phyloP scores from a whole-genome alignment of 2,113 vertebrate genomes.

The Neodontobutis hainanensis region DNA sequence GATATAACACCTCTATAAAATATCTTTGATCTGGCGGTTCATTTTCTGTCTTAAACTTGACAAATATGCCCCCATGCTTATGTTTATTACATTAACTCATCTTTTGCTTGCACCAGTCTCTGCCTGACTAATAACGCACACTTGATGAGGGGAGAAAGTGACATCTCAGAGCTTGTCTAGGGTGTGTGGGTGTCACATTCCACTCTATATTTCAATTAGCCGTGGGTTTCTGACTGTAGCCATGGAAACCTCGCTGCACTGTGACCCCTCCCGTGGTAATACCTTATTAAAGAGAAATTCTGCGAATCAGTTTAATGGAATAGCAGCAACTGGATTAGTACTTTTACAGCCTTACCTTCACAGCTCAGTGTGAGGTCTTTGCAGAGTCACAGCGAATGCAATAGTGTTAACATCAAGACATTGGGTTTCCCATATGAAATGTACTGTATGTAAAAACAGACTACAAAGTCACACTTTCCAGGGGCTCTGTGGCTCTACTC shows the following conservation, averaged over 20 bases:
- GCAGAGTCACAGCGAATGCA: constrained; percentile 24
- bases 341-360: constrained; percentile 61
- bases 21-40: constrained; percentile 26
- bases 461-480: no score
- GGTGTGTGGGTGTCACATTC: constrained; percentile 55
- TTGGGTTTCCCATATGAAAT: no score
- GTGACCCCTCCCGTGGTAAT: constrained; percentile 55
- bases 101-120: constrained; percentile 11
- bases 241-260: constrained; percentile 55
- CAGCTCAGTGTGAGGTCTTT: constrained; percentile 52
- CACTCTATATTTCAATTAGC: constrained; percentile 57
- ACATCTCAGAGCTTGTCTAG: constrained; percentile 38
- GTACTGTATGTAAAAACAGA: no score
- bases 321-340: constrained; percentile 66
- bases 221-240: constrained; percentile 44
- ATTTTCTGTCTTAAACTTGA: constrained; percentile 29
- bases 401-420: no score
- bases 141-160: constrained; percentile 37
- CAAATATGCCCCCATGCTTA: constrained; percentile 22
- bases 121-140: constrained; percentile 38
- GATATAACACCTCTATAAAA: constrained; percentile 30
- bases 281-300: constrained; percentile 60
- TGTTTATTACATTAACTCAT: constrained; percentile 21
- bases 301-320: constrained; percentile 60
- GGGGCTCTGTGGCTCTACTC: no score